Percentiles rank a stretch among this genome's conserved stretches.
These are phyloP conservation scores for Phallusia fumigata DNA, from an alignment of 23 tunicate genomes.

Conservation along the genomic window DNA sequence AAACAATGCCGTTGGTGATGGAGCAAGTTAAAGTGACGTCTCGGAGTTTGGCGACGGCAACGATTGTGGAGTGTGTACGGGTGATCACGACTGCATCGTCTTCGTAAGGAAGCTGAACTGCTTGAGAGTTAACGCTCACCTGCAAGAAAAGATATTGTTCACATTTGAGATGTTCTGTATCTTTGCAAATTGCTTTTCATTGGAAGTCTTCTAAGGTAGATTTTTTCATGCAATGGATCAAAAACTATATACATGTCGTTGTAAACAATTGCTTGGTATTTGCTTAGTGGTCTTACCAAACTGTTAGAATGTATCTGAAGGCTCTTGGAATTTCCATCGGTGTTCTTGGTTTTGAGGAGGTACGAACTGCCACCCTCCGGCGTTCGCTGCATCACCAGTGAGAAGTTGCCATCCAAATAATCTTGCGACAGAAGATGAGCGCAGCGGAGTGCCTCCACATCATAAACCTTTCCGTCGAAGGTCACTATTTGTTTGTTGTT, in stretches of 20 bases:
- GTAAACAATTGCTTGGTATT: too few relatives aligned
- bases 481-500: conserved; percentile 1
- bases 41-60: background rate
- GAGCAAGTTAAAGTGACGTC: conserved; percentile 12
- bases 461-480: conserved; percentile 6
- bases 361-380: conserved; percentile 1
- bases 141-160: background rate
- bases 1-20: background rate
- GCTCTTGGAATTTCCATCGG: background rate
- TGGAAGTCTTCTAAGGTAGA: too few relatives aligned
- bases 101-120: background rate
- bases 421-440: conserved; percentile 16
- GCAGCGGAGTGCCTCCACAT: background rate
- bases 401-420: conserved; percentile 3
- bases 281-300: background rate
- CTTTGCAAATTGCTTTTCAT: background rate
- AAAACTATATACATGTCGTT: too few relatives aligned
- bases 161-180: background rate
- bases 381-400: conserved; percentile 8
- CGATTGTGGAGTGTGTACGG: background rate
- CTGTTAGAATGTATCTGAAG: background rate
- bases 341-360: conserved; percentile 3
- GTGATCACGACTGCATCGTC: background rate
- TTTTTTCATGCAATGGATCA: background rate
- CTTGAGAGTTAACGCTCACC: conserved; percentile 1